A percentile compares a stretch with the other conserved stretches of the same genome.
These are phyloP conservation scores for Hirundichthys speculiger DNA, from an alignment of 2,113 vertebrate species.

Conservation along the genomic window DNA sequence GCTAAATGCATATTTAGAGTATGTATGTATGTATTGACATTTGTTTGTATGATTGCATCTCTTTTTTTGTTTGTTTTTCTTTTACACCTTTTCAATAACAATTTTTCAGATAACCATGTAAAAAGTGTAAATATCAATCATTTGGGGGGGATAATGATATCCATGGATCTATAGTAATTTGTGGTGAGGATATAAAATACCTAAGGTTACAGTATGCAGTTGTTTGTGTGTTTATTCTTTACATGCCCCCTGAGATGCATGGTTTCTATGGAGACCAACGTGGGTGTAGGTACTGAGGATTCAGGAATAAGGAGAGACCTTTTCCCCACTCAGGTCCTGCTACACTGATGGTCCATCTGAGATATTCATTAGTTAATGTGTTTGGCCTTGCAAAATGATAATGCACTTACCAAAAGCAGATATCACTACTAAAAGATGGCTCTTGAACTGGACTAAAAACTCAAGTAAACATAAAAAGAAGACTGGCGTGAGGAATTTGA, in stretches of 20 bases:
- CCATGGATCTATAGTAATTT: conserved; percentile 35
- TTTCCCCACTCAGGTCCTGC: conserved; percentile 42
- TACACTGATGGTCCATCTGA: not conserved
- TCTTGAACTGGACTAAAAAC: conserved; percentile 55
- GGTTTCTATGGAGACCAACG: conserved; percentile 65
- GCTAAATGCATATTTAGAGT: too few relatives aligned
- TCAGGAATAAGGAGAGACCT: conserved; percentile 25
- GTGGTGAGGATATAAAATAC: conserved; percentile 41
- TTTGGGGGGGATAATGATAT: not conserved
- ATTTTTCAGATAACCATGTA: not conserved
- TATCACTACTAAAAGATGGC: conserved; percentile 18
- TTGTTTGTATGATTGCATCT: not conserved
- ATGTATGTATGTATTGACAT: too few relatives aligned
- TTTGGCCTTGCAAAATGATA: conserved; percentile 23
- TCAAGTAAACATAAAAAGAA: conserved; percentile 46
- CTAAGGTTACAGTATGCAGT: conserved; percentile 34
- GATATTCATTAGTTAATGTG: conserved; percentile 22
- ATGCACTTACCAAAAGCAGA: conserved; percentile 2
- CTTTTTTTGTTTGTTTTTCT: not conserved
- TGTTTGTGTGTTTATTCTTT: conserved; percentile 52
- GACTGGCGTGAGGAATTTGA: conserved; percentile 40
- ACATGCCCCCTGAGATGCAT: conserved; percentile 25
- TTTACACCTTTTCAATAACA: not conserved
- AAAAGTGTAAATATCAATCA: not conserved
- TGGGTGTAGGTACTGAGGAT: conserved; percentile 51